These are phyloP conservation scores for Lymantria monacha DNA, from an alignment of 2,888 invertebrate genomes.

Conservation along the genomic window DNA sequence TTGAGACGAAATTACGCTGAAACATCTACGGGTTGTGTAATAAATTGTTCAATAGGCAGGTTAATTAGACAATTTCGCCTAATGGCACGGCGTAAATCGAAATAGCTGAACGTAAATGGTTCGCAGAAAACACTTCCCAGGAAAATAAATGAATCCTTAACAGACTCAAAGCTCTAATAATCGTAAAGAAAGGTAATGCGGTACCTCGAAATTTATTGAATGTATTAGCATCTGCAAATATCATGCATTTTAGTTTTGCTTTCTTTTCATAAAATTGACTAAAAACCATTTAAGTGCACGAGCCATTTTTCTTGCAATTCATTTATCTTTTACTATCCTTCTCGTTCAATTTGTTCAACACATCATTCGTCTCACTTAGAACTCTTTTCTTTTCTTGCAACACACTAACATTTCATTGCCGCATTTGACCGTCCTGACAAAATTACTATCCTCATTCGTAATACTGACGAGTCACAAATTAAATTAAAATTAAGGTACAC, in stretches of 20 bases:
- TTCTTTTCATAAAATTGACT: constrained; percentile 21
- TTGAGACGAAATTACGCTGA: constrained; percentile 56
- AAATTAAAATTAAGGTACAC: no score
- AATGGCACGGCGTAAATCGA: constrained; percentile 63
- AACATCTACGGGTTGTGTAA: constrained; percentile 56
- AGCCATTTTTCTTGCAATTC: no score
- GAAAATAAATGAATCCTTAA: constrained; percentile 58
- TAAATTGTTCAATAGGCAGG: constrained; percentile 74
- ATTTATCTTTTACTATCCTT: no score
- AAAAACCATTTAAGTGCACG: no score
- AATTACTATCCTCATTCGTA: no score
- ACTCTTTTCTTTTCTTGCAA: no score
- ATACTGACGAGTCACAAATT: no score
- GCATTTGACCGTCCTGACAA: no score
- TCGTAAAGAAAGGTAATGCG: constrained; percentile 31
- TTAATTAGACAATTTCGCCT: constrained; percentile 72
- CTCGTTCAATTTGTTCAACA: no score
- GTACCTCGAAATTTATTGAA: constrained; percentile 30
- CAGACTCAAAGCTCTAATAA: constrained; percentile 34
- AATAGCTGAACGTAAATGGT: constrained; percentile 50
- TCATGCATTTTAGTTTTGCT: constrained; percentile 12
- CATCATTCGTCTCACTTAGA: no score
- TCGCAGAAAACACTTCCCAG: constrained; percentile 44
- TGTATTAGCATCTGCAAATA: constrained; percentile 14
- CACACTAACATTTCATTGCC: no score